These are phyloP conservation scores for Pipistrellus pygmaeus DNA, from an alignment of 2,797 vertebrate genomes.

Conservation along the genomic window DNA sequence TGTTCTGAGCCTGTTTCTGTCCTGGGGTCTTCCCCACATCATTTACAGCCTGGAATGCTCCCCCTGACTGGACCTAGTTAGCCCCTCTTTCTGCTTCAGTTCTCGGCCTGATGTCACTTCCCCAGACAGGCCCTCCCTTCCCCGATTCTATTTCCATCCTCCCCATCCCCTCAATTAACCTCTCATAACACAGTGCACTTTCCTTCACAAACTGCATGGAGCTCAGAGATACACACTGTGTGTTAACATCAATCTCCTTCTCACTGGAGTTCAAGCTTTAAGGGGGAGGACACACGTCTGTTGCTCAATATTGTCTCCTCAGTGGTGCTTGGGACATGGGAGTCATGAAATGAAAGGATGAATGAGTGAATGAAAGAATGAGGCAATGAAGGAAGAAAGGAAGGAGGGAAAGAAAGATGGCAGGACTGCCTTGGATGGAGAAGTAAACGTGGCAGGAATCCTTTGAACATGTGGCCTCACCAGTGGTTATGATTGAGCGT, in stretches of 20 bases:
- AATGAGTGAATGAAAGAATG: too few species aligned
- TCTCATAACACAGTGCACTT: background rate
- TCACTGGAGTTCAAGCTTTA: background rate
- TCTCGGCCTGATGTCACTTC: background rate
- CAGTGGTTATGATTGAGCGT: background rate
- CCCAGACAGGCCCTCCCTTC: background rate
- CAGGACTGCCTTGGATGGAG: too few species aligned
- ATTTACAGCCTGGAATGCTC: too few species aligned
- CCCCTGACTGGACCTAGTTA: background rate
- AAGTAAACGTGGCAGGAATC: background rate
- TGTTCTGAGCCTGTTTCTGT: background rate
- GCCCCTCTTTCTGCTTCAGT: background rate
- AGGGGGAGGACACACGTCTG: background rate
- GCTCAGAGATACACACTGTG: background rate
- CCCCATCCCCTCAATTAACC: too few species aligned
- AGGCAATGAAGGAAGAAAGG: too few species aligned
- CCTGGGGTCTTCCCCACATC: fast-evolving
- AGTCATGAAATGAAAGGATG: background rate
- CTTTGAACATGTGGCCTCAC: background rate
- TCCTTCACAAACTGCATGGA: background rate
- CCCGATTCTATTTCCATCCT: too few species aligned
- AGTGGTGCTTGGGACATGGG: background rate
- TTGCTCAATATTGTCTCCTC: background rate
- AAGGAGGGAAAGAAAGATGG: too few species aligned
- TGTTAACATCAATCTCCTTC: fast-evolving